A percentile compares a stretch with the other conserved stretches of the same genome.
Evolutionary conservation across 1,140 invertebrate genomes (phyloP).

Genomic region (Papilio aristodemus): DNA sequence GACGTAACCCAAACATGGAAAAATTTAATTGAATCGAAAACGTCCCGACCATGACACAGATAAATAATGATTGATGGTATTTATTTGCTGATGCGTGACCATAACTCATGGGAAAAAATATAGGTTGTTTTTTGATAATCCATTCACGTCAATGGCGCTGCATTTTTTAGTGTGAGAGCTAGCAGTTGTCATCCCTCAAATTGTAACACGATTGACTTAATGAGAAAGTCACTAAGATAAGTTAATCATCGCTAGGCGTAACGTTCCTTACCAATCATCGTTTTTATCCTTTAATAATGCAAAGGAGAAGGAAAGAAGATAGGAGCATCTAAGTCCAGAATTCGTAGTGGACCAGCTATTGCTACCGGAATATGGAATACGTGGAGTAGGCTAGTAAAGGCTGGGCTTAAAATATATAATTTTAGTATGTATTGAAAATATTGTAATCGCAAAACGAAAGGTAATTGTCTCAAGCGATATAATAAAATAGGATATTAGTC

Average conservation of each 20-base stretch:
- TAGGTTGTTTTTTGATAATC: neutral
- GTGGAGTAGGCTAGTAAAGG: no score
- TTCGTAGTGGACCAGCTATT: neutral
- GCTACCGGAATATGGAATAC: no score
- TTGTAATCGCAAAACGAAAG: no score
- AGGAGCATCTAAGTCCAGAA: neutral
- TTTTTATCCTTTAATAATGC: no score
- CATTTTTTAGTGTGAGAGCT: neutral
- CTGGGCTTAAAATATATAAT: no score
- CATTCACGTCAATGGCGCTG: neutral
- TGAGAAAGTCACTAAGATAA: no score
- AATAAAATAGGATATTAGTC: no score
- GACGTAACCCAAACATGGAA: conserved; percentile 2
- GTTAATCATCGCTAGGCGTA: no score
- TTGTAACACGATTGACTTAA: neutral
- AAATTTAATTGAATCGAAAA: conserved; percentile 9
- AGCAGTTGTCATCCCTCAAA: neutral
- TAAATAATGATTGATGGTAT: conserved; percentile 12
- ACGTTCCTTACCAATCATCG: no score
- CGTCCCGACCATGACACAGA: neutral
- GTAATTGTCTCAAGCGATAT: no score
- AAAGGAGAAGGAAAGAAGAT: no score
- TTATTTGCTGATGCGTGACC: conserved; percentile 14
- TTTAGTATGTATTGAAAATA: no score
- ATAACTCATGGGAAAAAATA: neutral